These are phyloP conservation scores for Scaptomyza cyrtandrae DNA, from an alignment of 2,888 invertebrate species.

Conservation along the genomic window DNA sequence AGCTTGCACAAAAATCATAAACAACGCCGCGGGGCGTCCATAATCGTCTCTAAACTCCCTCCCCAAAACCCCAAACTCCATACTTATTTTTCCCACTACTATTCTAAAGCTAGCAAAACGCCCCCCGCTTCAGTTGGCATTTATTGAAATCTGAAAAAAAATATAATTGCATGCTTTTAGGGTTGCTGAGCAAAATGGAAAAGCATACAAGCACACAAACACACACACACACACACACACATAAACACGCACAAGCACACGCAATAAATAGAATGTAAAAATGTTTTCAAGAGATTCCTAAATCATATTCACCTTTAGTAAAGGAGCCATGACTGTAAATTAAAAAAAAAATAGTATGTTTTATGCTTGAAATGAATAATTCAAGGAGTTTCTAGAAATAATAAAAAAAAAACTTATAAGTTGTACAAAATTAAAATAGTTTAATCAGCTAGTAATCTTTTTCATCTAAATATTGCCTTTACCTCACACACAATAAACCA, in stretches of 20 bases:
- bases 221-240: slow-evolving; percentile 12
- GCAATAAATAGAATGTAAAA: slow-evolving; percentile 9
- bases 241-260: slow-evolving; percentile 10
- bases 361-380: no score
- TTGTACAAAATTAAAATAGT: no score
- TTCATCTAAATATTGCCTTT: neutral
- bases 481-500: neutral
- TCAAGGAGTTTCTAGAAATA: no score
- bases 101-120: neutral
- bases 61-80: neutral
- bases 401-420: no score
- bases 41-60: slow-evolving; percentile 36
- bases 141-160: slow-evolving; percentile 73
- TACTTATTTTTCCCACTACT: neutral
- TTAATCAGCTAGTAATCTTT: no score
- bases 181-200: slow-evolving; percentile 69
- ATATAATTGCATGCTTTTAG: slow-evolving; percentile 78
- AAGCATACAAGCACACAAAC: slow-evolving; percentile 39
- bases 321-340: neutral
- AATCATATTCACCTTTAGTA: slow-evolving; percentile 12
- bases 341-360: neutral
- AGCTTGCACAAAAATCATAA: slow-evolving; percentile 69
- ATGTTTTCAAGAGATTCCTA: slow-evolving; percentile 8
- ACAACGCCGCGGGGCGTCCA: slow-evolving; percentile 73
- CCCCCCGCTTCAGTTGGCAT: slow-evolving; percentile 51